Evolutionary conservation across 2,113 vertebrate species (phyloP), one percentile per base, ranked within the genome.

Genomic region (Oncorhynchus keta): DNA sequence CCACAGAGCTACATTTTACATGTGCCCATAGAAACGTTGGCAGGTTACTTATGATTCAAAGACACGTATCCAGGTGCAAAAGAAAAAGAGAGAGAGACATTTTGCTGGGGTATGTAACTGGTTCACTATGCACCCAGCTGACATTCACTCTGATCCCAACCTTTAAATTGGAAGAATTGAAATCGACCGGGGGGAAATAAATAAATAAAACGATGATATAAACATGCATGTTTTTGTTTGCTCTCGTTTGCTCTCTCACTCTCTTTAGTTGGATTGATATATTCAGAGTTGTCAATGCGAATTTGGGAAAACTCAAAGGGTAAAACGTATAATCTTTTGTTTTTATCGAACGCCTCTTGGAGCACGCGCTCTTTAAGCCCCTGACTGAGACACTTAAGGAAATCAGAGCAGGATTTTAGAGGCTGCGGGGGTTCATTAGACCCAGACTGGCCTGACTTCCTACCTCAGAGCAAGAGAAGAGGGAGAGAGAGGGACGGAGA

Each of bases 341-440:
- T 93, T 67, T 93, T 91, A 93, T 92, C 92, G 86, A 90, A 92
- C 87, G 81, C 59, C 76, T 88, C 89, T 90, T 80, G 81, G 75
- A 84, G 81, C 77, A 49, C 81, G 49, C 22, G 6, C 85, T 81
- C 83, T 92, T 91, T 91, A 90, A 91, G 83, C 81, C 84, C 82
- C 77, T 83, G 86, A 87, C 86, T 91, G 84, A 92, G 89, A 91
- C 88, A 91, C 88, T 89, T 91, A 91, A 90, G 89, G 83, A 91
- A 90, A 90, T 91, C 87, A 88, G 89, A 87, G 88, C 74, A 75
- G 83, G 80, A 86, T 82, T 91, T 84, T 80, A 87, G 82, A 88
- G 84, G 80, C 87, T 89, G 81, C 81, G 86, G 92, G 90, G 89
- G 88, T 92, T 93, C 89, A 92, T 92, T 94, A 93, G 84, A 83